Percentiles rank a stretch among this genome's conserved stretches.
These are phyloP conservation scores for Phyllotis vaccarum DNA, from an alignment of 2,797 vertebrate genomes.

Conservation along the genomic window DNA sequence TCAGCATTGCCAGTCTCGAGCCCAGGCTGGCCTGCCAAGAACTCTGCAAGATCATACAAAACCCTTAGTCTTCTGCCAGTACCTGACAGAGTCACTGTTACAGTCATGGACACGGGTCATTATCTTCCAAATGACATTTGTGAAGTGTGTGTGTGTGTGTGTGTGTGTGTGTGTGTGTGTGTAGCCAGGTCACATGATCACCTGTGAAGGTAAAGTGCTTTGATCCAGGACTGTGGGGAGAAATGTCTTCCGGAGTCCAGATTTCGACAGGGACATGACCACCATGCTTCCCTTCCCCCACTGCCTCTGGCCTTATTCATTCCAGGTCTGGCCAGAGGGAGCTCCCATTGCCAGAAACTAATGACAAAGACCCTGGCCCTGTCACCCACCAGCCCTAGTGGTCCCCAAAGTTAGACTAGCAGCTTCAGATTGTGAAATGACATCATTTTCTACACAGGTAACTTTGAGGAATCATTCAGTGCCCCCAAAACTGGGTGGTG, in stretches of 20 bases:
- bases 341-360: too few relatives aligned
- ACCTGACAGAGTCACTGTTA: constrained; percentile 41
- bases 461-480: not conserved
- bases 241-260: not conserved
- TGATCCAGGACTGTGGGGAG: not conserved
- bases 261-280: not conserved
- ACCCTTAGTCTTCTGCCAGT: not conserved
- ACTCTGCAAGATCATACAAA: not conserved
- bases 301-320: not conserved
- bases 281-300: not conserved
- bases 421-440: not conserved
- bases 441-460: not conserved
- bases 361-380: not conserved
- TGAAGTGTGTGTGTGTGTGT: not conserved
- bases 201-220: not conserved
- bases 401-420: not conserved
- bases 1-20: not conserved
- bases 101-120: not conserved
- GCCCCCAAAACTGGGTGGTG: not conserved
- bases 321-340: too few relatives aligned
- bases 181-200: not conserved
- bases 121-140: constrained; percentile 39
- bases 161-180: too few relatives aligned
- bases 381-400: not conserved
- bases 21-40: not conserved